Conservation (phyloP, 2,888 invertebrate species). For the Brachypalpus laphriformis region DNA sequence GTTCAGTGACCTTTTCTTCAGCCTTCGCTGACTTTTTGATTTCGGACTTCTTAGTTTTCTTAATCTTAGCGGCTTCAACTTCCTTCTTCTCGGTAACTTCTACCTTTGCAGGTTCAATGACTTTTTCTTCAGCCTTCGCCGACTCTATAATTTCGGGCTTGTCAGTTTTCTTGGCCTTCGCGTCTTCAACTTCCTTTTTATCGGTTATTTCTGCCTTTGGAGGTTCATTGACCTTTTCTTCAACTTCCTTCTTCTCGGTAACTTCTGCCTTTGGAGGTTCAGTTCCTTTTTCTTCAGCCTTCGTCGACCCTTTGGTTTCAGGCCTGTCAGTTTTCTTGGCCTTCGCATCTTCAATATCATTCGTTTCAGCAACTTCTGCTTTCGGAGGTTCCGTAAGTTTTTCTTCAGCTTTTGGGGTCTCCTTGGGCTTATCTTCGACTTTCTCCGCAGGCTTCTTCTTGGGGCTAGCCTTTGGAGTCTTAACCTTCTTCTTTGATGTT, state of each 20-base stretch:
- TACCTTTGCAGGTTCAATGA: slow-evolving; percentile 48
- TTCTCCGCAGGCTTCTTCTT: slow-evolving; percentile 71
- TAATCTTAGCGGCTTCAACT: slow-evolving; percentile 55
- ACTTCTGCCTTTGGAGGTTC: not conserved
- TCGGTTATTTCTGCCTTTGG: slow-evolving; percentile 29
- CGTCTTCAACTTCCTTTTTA: slow-evolving; percentile 73
- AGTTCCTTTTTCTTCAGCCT: not conserved
- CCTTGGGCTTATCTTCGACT: slow-evolving; percentile 59
- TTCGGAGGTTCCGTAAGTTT: not conserved
- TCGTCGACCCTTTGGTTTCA: not conserved
- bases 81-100: slow-evolving; percentile 66
- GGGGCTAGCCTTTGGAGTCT: slow-evolving; percentile 39
- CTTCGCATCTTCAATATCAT: not conserved
- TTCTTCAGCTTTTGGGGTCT: slow-evolving; percentile 69
- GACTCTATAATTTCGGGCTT: not conserved
- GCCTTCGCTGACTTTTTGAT: no score
- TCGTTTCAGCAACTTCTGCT: not conserved
- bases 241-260: slow-evolving; percentile 5
- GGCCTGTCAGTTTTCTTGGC: not conserved
- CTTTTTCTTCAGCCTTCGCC: not conserved
- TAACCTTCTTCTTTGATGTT: not conserved
- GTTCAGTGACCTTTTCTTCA: not conserved
- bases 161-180: not conserved
- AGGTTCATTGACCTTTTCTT: not conserved
- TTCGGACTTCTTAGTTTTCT: no score